phyloP scores from a whole-genome alignment of 2,113 vertebrate genomes.

The human (Homo sapiens) region GRCh38 chr5:18367501-18368000 shows the following conservation, averaged over 20 bases:
- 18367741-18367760: not conserved
- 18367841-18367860: not conserved
- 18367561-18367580: not conserved
- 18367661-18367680: not conserved
- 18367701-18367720: not conserved
- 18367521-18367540: not conserved
- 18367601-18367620: not conserved
- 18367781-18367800: not conserved
- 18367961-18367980: too few relatives aligned
- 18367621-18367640: not conserved
- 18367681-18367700: not conserved
- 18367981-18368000: not conserved
- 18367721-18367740: fast-evolving
- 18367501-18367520: not conserved
- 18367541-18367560: not conserved
- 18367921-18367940: not conserved
- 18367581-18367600: not conserved
- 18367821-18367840: not conserved
- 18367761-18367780: not conserved
- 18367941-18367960: not conserved
- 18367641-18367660: not conserved
- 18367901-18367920: not conserved
- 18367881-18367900: not conserved
- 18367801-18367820: not conserved
- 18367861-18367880: not conserved